Evolutionary conservation across 2,797 vertebrate genomes (phyloP).

Genomic region (Pseudotriccus pelzelni): DNA sequence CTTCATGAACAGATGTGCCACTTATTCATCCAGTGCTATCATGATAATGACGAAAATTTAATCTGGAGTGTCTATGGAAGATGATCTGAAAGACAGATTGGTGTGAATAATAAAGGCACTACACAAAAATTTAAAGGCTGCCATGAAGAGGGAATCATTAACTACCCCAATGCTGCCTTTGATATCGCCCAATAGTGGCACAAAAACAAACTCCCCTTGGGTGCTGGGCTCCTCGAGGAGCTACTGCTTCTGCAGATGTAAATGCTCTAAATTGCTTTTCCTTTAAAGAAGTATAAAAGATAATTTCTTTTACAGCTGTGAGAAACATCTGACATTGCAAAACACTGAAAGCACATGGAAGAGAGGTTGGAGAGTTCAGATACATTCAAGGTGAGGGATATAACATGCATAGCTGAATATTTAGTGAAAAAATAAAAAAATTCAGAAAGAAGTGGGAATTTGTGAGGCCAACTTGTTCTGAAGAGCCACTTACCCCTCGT

Average conservation of each 20-base stretch:
- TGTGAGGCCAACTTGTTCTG: not conserved
- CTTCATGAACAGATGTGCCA: constrained; percentile 81
- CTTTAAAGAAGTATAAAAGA: constrained; percentile 49
- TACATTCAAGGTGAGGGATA: constrained; percentile 26
- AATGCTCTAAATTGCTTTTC: constrained; percentile 42
- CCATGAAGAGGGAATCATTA: constrained; percentile 62
- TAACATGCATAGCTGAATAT: not conserved
- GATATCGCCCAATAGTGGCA: not conserved
- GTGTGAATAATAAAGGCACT: constrained; percentile 74
- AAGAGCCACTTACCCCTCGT: not conserved
- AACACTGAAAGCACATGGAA: constrained; percentile 6
- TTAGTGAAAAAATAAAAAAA: not conserved
- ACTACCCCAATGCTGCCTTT: constrained; percentile 26
- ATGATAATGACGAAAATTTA: constrained; percentile 81
- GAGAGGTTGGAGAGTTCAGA: constrained; percentile 24
- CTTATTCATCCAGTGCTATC: constrained; percentile 80
- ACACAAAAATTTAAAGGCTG: constrained; percentile 14
- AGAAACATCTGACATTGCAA: constrained; percentile 70
- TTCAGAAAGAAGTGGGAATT: not conserved
- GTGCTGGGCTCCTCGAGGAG: constrained; percentile 36
- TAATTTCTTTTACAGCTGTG: constrained; percentile 68
- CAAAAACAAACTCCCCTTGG: constrained; percentile 20
- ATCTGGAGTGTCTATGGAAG: constrained; percentile 77
- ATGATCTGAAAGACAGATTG: constrained; percentile 77
- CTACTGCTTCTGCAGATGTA: constrained; percentile 33